Evolutionary conservation across 2,113 vertebrate species (phyloP), one percentile per base, ranked within the genome.

Genomic region (Callorhinus ursinus): DNA sequence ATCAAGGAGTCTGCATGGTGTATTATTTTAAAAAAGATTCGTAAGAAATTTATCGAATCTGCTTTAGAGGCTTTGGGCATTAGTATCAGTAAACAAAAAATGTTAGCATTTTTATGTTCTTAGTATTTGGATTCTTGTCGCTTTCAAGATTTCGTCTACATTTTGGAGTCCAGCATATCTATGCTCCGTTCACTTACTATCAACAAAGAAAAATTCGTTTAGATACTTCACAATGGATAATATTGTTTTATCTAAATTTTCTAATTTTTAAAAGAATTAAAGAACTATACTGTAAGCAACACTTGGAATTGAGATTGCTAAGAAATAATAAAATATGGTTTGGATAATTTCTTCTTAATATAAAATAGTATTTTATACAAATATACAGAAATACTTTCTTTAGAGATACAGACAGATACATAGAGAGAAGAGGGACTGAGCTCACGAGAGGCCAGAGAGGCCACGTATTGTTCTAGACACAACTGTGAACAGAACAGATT

Each of bases 221-320:
- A 81, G 33, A 46, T 80, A 84, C 2, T 74, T 92, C 13, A 76
- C 24, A 61, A 18, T 83, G n/a, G 24, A 69, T 33, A 21, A 31
- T 33, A 36, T 55, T 82, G 67, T 87, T 95, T 93, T 53, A 95
- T 31, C 22, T 65, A 77, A 51, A 72, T 87, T 85, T 91, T 88
- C 11, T 42, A 72, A 55, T 72, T 71, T 90, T 96, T 74, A 51
- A 86, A 71, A 61, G 6, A 63, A 28, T 72, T 71, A 4, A 79
- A 57, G 79, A 82, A 80, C 36, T 59, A 53, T 15, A 91, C 8
- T 36, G 18, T 53, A 63, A 71, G 1, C 4, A 88, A 26, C 7
- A 49, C 3, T 55, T 88, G 7, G 7, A 94, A 85, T 49, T 84
- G 31, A 96, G 22, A 88, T 79, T 71, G 11, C 14, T 63, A 83